Evolutionary conservation across 2,888 invertebrate genomes (phyloP), one percentile per base, ranked within the genome.

Genomic region (Leucoptera coffeella): DNA sequence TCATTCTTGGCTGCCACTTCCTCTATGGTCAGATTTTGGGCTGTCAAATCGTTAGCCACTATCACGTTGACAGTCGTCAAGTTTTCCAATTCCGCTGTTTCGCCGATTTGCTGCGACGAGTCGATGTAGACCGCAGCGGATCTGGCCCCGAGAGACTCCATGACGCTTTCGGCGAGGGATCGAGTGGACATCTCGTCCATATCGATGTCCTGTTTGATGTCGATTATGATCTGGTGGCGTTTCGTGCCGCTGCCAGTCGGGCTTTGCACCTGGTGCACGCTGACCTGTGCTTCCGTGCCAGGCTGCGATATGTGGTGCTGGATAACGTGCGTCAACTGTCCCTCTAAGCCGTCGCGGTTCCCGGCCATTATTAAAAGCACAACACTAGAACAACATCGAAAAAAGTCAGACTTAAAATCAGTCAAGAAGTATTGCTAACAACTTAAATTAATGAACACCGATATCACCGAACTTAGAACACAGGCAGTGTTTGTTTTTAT

Each of bases 91-190:
- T 71, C 62, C 0, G 59, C 48, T 21, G 48, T 55, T 3, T 65
- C 62, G 0, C 51, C 50, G 4, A 40, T 40, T 0, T 53, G 42
- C 6, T 56, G 23, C 33, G 34, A 56, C 0, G 58, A 46, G 25
- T 72, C 71, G n/a, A 71, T 67, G 32, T 64, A 67, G 0, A 71
- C 71, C 0, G 67, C 57, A 0, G 69, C 67, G 0, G 72, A 71
- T 0, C 71, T 40, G 0, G 71, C 72, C 2, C 71, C 72, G 0
- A 72, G 41, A 0, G 67, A 58, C 37, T 72, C 72, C 69, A 72
- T 72, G 0, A 72, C 71, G 33, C 67, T 65, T 30, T 71, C 72
- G 2, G 72, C 71, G n/a, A 72, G 25, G 0, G 65, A 65, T 2
- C 69, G 41, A 0, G 72, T 72, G 2, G 69, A 67, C 25, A 65